Evolutionary conservation across 2,113 vertebrate genomes (phyloP), one percentile per base, ranked within the genome.

Genomic region (Callaeas wilsoni): DNA sequence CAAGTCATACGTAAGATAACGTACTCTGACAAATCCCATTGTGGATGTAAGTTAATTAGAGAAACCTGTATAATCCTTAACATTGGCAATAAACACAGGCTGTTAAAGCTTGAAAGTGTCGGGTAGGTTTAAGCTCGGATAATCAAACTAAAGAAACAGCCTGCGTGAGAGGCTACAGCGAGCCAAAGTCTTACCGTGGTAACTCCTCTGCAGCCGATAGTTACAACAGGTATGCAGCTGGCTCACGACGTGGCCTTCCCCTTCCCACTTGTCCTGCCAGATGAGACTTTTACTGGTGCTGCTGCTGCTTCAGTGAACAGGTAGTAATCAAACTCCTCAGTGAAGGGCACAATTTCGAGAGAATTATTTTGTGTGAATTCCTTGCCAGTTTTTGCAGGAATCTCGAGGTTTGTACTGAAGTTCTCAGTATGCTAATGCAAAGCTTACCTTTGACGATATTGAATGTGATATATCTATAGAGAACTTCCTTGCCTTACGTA

Each of bases 391-490:
- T 97, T 98, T 97, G 97, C 81, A 96, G 98, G 96, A 94, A 55
- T 96, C 94, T 96, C 39, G 14, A 39, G 91, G 97, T 97, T 74
- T 93, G 74, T 97, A 83, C 96, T 93, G 97, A 98, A 88, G 89
- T 97, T 97, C 52, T 97, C 97, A 93, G 87, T 96, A 63, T 97
- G 97, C 98, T 98, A 99, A 99, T 99, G 98, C 99, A 99, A 98
- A 98, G 98, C 97, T 98, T 98, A 96, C 87, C 94, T 98, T 98
- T 98, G 98, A 98, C 98, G 98, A 98, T 98, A 98, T 98, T 98
- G 98, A 98, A 98, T 98, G 98, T 98, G 98, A 97, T 98, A 25
- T 98, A 98, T 98, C 97, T 97, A 97, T 98, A 98, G 98, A 98
- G 94, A 97, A 94, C 97, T 87, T 98, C 97, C 98, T 98, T 98